A percentile compares a stretch with the other conserved stretches of the same genome.
phyloP scores from a whole-genome alignment of 1,140 invertebrate species.

The Helicoverpa zea region DNA sequence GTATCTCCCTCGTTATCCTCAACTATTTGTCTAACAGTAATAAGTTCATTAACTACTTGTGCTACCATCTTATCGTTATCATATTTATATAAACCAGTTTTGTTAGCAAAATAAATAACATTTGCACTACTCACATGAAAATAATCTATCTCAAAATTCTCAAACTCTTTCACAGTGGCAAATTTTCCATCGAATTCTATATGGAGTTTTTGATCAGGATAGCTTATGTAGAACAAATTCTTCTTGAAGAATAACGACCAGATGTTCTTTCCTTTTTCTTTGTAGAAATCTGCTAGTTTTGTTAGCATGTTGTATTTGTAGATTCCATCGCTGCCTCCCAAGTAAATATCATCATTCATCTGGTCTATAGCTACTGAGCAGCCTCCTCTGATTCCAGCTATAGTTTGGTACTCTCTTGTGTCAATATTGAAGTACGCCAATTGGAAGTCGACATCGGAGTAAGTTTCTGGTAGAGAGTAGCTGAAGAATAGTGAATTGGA shows the following conservation, averaged over 20 bases:
- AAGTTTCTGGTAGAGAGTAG: conserved; percentile 65
- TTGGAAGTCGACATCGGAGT: conserved; percentile 73
- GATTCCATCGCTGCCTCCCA: conserved; percentile 75
- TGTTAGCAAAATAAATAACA: conserved; percentile 71
- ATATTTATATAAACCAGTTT: conserved; percentile 71
- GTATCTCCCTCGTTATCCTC: conserved; percentile 67
- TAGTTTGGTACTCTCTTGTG: conserved; percentile 64
- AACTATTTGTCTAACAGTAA: conserved; percentile 67
- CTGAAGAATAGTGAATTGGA: conserved; percentile 72
- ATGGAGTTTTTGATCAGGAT: conserved; percentile 72
- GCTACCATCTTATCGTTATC: conserved; percentile 53
- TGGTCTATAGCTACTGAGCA: conserved; percentile 73
- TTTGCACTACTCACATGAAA: conserved; percentile 63
- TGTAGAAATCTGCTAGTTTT: conserved; percentile 69
- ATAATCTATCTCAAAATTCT: conserved; percentile 69
- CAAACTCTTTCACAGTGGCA: conserved; percentile 69
- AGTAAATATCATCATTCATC: conserved; percentile 68
- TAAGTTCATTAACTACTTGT: conserved; percentile 60
- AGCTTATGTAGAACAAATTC: conserved; percentile 74
- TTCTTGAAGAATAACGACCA: conserved; percentile 69
- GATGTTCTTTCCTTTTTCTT: conserved; percentile 70
- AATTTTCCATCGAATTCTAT: conserved; percentile 72
- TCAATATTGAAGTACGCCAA: conserved; percentile 67
- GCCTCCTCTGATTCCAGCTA: conserved; percentile 70
- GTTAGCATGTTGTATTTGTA: conserved; percentile 76